Base-by-base conservation (phyloP, 2,113 vertebrate genomes). In the Taxidea taxus region DNA sequence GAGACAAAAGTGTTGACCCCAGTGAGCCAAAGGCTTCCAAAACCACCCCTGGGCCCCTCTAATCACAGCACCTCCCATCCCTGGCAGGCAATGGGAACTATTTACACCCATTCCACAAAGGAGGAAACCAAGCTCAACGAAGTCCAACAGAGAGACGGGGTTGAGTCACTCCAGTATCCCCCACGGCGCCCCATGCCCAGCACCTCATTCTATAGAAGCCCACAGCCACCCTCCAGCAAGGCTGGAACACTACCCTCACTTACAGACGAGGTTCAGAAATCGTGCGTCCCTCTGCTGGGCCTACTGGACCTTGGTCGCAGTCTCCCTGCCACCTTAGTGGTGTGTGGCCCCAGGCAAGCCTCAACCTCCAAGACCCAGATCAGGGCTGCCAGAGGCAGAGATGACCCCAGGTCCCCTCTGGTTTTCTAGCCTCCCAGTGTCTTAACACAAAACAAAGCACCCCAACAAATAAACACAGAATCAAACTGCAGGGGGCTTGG, bases 401-500 rank as follows among this genome's bases (percentile, higher is more conserved):
- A 16, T 34, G 47, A 8, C 7, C 21, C 21, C 21, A 58, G 56
- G 56, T 51, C 68, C 56, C 64, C 27, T 54, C 39, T 9, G 21
- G 34, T 14, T 34, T n/a, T 34, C 44, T 29, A 81, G 12, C n/a
- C 37, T 47, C 42, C n/a, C 12, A 56, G 13, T 23, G 20, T 44
- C 78, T 87, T 68, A 27, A 39, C 64, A 49, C 15, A 80, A 83
- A 84, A 39, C 10, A n/a, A 92, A 80, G 42, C 78, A 14, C 15
- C 82, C 92, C 15, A 29, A 91, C 10, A 90, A 60, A 72, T 6
- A 44, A 39, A n/a, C 72, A 12, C 9, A 51, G 49, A 31, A 18
- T 27, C 66, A 18, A 8, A 49, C 2, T 0, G 34, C 0, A 7
- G 25, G 83, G 21, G 1, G 0, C 23, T 0, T 15, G 15, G 12